Conservation (phyloP, 1,140 invertebrate species). For the Tachypleus tridentatus region DNA sequence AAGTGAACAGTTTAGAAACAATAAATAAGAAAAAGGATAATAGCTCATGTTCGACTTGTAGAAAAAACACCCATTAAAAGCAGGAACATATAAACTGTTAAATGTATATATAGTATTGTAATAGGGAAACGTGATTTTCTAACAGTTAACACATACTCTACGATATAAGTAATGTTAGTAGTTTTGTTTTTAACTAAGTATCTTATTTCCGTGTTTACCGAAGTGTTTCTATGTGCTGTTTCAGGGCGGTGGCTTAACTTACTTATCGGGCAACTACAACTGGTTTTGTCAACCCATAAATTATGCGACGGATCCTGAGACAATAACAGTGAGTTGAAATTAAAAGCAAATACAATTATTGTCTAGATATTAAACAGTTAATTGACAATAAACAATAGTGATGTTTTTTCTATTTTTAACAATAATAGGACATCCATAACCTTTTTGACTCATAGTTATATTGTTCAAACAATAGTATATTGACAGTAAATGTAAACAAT, state of each 20-base stretch:
- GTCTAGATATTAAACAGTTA: no score
- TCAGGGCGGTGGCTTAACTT: conserved; percentile 27
- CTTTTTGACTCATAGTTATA: no score
- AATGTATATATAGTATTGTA: neutral
- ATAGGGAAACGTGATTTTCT: neutral
- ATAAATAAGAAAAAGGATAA: no score
- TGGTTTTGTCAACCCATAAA: conserved; percentile 82
- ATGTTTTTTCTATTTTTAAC: no score
- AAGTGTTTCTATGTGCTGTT: conserved; percentile 16
- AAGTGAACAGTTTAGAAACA: conserved; percentile 5
- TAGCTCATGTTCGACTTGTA: no score
- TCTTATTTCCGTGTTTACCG: neutral
- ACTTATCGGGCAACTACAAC: conserved; percentile 46
- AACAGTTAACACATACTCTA: neutral
- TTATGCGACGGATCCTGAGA: conserved; percentile 59
- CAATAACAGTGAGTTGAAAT: conserved; percentile 53
- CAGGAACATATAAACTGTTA: no score
- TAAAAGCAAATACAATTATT: no score
- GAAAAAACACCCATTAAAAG: no score
- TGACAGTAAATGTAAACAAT: no score
- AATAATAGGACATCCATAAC: no score
- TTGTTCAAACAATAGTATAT: no score
- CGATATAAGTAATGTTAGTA: neutral
- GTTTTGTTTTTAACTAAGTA: neutral
- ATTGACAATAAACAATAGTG: no score